Percentiles rank a stretch among this genome's conserved stretches.
These are phyloP conservation scores for Stenichneumon culpator DNA, from an alignment of 2,888 invertebrate genomes.

Conservation along the genomic window DNA sequence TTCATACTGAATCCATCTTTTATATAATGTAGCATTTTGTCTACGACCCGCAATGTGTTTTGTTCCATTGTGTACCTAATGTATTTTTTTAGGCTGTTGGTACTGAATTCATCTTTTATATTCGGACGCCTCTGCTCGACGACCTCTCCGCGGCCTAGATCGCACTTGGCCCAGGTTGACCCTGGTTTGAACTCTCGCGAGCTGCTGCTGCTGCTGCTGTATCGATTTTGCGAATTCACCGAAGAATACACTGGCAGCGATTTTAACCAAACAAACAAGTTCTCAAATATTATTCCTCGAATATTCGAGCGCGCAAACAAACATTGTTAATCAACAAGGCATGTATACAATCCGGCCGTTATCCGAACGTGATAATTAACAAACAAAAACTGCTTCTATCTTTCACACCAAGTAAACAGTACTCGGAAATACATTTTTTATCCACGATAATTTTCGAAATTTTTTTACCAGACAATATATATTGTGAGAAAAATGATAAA, in stretches of 20 bases:
- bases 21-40: neutral
- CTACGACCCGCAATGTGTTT: no score
- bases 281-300: neutral
- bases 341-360: no score
- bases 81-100: no score
- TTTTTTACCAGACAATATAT: no score
- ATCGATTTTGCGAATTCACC: slow-evolving; percentile 61
- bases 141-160: slow-evolving; percentile 61
- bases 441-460: no score
- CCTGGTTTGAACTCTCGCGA: slow-evolving; percentile 67
- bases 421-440: no score
- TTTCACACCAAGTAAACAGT: no score
- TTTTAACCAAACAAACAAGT: neutral
- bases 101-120: neutral
- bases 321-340: neutral
- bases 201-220: slow-evolving; percentile 17
- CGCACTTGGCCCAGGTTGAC: slow-evolving; percentile 67
- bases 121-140: slow-evolving; percentile 17
- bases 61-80: no score
- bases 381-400: no score
- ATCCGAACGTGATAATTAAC: no score
- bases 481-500: no score
- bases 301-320: neutral
- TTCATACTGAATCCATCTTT: neutral
- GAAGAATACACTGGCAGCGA: slow-evolving; percentile 1